These are phyloP conservation scores for Drosophila setifemur DNA, from an alignment of 1,140 invertebrate genomes.

Conservation along the genomic window DNA sequence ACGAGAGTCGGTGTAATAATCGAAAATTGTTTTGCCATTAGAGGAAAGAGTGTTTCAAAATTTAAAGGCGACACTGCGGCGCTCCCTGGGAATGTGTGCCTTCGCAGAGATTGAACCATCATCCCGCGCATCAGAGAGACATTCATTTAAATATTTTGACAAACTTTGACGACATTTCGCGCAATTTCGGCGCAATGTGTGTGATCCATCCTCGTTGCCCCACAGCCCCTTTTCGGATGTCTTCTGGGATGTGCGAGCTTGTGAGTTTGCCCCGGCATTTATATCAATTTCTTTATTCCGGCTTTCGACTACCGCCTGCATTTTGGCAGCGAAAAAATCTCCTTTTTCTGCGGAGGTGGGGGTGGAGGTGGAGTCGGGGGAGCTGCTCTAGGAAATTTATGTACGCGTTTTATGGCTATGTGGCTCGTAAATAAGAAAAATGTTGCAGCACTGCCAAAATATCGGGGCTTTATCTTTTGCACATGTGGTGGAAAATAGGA, in stretches of 20 bases:
- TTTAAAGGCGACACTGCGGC: slow-evolving; percentile 6
- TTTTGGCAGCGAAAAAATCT: slow-evolving; percentile 32
- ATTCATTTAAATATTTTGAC: slow-evolving; percentile 55
- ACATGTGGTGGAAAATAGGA: slow-evolving; percentile 40
- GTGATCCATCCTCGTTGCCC: slow-evolving; percentile 14
- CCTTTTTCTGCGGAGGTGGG: neutral
- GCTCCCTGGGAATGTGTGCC: neutral
- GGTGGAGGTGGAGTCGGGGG: too few relatives aligned
- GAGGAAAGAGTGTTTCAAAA: neutral
- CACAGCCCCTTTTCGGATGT: neutral
- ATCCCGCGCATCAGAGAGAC: slow-evolving; percentile 25
- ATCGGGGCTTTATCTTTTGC: slow-evolving; percentile 58
- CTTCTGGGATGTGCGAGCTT: neutral
- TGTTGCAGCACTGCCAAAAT: slow-evolving; percentile 64
- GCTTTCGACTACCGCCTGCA: slow-evolving; percentile 49
- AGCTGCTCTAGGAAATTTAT: slow-evolving; percentile 58
- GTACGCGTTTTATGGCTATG: slow-evolving; percentile 75
- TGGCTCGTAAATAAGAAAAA: slow-evolving; percentile 78
- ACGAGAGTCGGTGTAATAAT: slow-evolving; percentile 51
- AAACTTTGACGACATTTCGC: slow-evolving; percentile 50
- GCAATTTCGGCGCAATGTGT: slow-evolving; percentile 28
- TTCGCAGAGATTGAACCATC: slow-evolving; percentile 34
- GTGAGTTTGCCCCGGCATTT: slow-evolving; percentile 64
- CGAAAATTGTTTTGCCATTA: slow-evolving; percentile 71
- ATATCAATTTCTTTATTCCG: slow-evolving; percentile 78